Percentiles rank a stretch among this genome's conserved stretches.
Evolutionary conservation across 2,888 invertebrate genomes (phyloP).

Genomic region (Carabus problematicus): DNA sequence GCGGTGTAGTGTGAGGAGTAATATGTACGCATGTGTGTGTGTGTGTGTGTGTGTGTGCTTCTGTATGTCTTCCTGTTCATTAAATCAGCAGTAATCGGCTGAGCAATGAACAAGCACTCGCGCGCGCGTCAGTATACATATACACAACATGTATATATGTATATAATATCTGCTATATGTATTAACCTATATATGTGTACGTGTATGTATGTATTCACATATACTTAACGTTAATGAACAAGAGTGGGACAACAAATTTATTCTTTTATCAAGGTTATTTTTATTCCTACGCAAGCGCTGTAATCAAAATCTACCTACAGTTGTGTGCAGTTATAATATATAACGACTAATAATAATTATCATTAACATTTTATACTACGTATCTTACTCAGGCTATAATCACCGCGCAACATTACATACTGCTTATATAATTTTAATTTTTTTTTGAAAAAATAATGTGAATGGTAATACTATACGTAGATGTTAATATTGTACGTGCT

Average conservation of each 20-base stretch:
- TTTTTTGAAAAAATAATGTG: background rate
- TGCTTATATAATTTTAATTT: background rate
- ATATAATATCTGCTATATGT: background rate
- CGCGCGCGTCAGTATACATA: background rate
- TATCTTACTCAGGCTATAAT: background rate
- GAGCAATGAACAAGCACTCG: background rate
- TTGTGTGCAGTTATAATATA: background rate
- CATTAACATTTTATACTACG: background rate
- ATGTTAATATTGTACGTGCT: no score
- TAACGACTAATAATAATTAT: background rate
- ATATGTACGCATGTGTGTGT: constrained; percentile 3
- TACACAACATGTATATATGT: background rate
- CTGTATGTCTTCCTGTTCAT: constrained; percentile 16
- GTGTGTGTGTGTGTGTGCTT: constrained; percentile 15
- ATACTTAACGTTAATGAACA: background rate
- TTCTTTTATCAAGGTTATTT: no score
- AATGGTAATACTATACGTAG: no score
- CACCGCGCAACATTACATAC: background rate
- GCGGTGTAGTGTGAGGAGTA: no score
- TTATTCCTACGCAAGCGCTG: no score
- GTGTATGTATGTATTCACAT: background rate
- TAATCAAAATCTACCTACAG: background rate
- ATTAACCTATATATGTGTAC: constrained; percentile 1
- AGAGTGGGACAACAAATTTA: no score
- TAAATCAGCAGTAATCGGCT: constrained; percentile 14